A percentile compares a stretch with the other conserved stretches of the same genome.
Evolutionary conservation across 2,113 vertebrate genomes (phyloP).

Genomic region (Lota lota): DNA sequence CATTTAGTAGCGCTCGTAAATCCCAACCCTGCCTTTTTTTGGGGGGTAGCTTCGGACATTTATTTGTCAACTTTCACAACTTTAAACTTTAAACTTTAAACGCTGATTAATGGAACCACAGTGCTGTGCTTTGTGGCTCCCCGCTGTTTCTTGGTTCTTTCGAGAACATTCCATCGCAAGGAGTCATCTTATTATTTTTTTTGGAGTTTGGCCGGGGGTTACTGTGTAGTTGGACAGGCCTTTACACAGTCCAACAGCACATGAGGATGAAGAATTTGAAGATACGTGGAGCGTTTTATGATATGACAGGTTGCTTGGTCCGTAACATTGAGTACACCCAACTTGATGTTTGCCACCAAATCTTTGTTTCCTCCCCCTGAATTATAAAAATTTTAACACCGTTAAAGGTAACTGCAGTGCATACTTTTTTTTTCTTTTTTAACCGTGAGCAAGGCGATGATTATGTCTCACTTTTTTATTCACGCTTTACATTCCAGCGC

Average conservation of each 20-base stretch:
- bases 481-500: no score
- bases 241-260: constrained; percentile 36
- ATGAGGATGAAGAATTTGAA: constrained; percentile 28
- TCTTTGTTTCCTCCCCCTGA: no score
- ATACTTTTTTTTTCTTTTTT: no score
- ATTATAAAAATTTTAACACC: no score
- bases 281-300: constrained; percentile 46
- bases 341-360: no score
- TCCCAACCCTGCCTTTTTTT: constrained; percentile 39
- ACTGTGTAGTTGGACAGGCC: constrained; percentile 42
- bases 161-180: constrained; percentile 48
- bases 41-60: constrained; percentile 24
- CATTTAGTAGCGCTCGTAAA: constrained; percentile 42
- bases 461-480: no score
- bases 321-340: constrained; percentile 12
- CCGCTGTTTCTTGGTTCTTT: constrained; percentile 54
- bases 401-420: no score
- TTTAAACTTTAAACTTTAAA: constrained; percentile 56
- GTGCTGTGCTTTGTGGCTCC: constrained; percentile 49
- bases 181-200: constrained; percentile 45
- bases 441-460: no score
- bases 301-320: constrained; percentile 51
- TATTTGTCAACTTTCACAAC: constrained; percentile 59
- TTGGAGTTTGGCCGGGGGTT: constrained; percentile 47
- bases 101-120: constrained; percentile 46